phyloP scores from a whole-genome alignment of 2,888 invertebrate species.

The Eledone cirrhosa region DNA sequence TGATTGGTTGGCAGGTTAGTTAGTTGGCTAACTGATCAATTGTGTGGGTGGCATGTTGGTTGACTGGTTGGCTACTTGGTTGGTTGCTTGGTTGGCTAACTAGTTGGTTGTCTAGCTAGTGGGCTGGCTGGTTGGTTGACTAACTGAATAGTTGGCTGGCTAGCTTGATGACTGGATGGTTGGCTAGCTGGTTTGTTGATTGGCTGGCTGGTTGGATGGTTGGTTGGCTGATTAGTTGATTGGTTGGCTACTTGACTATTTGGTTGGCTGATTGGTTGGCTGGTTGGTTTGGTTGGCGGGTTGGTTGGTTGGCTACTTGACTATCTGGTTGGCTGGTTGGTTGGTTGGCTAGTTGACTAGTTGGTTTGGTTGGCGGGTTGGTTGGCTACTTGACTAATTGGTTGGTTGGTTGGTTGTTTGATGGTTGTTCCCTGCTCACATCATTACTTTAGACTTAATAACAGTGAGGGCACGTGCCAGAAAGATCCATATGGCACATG shows the following conservation, averaged over 20 bases:
- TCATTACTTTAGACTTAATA: constrained; percentile 60
- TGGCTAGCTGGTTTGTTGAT: too few relatives aligned
- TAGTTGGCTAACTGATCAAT: too few relatives aligned
- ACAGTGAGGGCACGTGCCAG: constrained; percentile 87
- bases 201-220: not conserved
- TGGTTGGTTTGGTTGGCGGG: too few relatives aligned
- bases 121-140: not conserved
- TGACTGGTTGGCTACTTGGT: not conserved
- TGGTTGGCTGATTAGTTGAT: not conserved
- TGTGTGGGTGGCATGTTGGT: too few relatives aligned
- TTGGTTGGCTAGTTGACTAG: not conserved
- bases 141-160: not conserved
- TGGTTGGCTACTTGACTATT: not conserved
- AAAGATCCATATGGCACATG: constrained; percentile 86
- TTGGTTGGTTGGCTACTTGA: not conserved
- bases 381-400: not conserved
- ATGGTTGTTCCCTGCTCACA: constrained; percentile 35
- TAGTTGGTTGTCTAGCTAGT: too few relatives aligned
- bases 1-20: too few relatives aligned
- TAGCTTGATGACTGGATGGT: not conserved
- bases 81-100: too few relatives aligned
- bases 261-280: not conserved
- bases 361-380: not conserved
- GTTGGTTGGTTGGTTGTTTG: not conserved
- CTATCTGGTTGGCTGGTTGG: not conserved